A percentile compares a stretch with the other conserved stretches of the same genome.
Conservation (phyloP, 2,113 vertebrate species). For the Rattus norvegicus region DNA sequence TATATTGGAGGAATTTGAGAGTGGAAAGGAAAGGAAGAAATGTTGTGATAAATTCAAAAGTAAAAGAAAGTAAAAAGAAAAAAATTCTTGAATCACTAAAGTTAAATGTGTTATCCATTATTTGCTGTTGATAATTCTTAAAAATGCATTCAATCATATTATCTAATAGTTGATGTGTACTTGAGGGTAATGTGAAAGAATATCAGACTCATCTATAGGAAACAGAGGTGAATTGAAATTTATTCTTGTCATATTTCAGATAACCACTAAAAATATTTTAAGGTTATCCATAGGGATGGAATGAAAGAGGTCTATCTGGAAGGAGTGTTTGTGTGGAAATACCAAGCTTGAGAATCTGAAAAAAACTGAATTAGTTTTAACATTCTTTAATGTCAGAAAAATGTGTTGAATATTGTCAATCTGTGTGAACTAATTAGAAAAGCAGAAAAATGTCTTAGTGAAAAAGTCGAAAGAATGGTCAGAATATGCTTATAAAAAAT, state of each 20-base stretch:
- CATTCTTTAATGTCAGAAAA: slow-evolving; percentile 29
- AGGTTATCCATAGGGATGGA: neutral
- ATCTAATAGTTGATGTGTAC: neutral
- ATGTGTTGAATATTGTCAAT: neutral
- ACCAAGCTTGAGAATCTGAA: neutral
- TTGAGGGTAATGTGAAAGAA: neutral
- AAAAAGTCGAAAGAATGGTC: neutral
- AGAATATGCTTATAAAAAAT: neutral
- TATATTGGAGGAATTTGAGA: neutral
- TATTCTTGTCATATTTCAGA: neutral
- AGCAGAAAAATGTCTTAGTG: neutral
- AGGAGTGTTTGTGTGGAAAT: neutral
- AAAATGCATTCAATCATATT: neutral
- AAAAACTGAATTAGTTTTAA: neutral
- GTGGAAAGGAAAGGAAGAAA: neutral
- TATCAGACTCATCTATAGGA: neutral
- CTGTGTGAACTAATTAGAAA: neutral
- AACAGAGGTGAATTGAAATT: slow-evolving; percentile 28
- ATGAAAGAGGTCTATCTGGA: neutral
- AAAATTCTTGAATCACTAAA: neutral
- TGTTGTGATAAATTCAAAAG: neutral
- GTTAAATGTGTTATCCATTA: neutral
- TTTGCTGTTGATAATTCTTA: neutral
- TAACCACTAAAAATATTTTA: neutral
- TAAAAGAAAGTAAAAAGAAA: neutral